A percentile compares a stretch with the other conserved stretches of the same genome.
These are phyloP conservation scores for Engraulis encrasicolus DNA, from an alignment of 2,113 vertebrate genomes.

Conservation along the genomic window DNA sequence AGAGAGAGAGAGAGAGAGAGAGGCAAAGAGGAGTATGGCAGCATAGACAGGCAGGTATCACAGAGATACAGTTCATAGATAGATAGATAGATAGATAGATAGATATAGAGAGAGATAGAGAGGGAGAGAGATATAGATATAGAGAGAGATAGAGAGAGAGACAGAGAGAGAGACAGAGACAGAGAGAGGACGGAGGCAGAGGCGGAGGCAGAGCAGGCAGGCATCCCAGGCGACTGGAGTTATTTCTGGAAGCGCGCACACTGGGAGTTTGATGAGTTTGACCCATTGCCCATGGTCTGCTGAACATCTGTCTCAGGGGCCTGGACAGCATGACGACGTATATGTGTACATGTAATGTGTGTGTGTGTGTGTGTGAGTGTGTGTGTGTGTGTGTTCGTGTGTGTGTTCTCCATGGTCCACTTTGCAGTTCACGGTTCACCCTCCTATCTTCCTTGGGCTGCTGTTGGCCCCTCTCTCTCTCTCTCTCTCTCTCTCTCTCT, in stretches of 20 bases:
- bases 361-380: conserved; percentile 30
- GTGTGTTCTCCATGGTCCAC: background rate
- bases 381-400: conserved; percentile 11
- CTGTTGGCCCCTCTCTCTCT: too few relatives aligned
- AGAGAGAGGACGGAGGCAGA: background rate
- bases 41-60: too few relatives aligned
- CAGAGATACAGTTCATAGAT: too few relatives aligned
- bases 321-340: background rate
- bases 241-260: conserved; percentile 54
- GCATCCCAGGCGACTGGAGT: conserved; percentile 42
- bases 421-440: background rate
- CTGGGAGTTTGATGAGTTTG: conserved; percentile 54
- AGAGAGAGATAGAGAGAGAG: too few relatives aligned
- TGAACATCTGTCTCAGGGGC: conserved; percentile 56
- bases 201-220: background rate
- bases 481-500: too few relatives aligned
- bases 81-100: too few relatives aligned
- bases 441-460: background rate
- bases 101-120: too few relatives aligned
- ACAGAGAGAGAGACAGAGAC: background rate
- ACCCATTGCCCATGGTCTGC: conserved; percentile 60
- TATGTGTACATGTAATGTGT: conserved; percentile 34
- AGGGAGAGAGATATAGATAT: conserved; percentile 27
- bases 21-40: too few relatives aligned
- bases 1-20: conserved; percentile 5